Base-by-base conservation (phyloP, 2,797 vertebrate genomes). In the Cetoscarus ocellatus region DNA sequence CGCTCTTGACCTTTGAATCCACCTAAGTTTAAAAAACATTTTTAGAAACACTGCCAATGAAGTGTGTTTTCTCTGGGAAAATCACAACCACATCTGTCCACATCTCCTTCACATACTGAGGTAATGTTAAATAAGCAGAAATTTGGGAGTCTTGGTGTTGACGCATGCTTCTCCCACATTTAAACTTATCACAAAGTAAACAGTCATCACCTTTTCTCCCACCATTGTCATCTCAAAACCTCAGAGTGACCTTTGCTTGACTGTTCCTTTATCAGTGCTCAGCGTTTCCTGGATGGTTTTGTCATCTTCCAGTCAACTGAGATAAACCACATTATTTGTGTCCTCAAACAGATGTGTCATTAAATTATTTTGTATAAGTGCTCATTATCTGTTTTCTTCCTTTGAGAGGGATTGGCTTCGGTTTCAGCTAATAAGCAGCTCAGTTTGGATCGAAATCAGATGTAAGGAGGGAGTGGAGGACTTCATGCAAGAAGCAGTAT, bases 361-460 rank as follows among this genome's bases (percentile, higher is more conserved):
- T 40, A 53, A 56, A 7, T 12, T 18, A n/a, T 1, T 53, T 10
- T 38, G 55, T 10, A 7, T 35, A 15, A 17, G 34, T 11, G n/a
- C 13, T 60, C n/a, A 50, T 76, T 44, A 61, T 54, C 40, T 79
- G 18, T 51, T 18, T 39, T 56, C 6, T 19, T 18, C 40, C 19
- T 3, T 49, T 51, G 11, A 1, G 47, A 47, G 18, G 66, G 36
- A 55, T 34, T 17, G 5, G 9, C 8, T 58, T n/a, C 52, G 63
- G 52, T 61, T 73, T 80, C 70, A 79, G 73, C 58, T 75, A 84
- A 86, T 84, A 84, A 86, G 79, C 76, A 59, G 49, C 19, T 34
- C 42, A 35, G 40, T 61, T 35, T 40, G 10, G 59, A 47, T 45
- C 55, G 17, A 58, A 47, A 58, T 47, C 7, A 27, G 11, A 55